Conservation (phyloP, 1,140 invertebrate species). For the Hydropsyche tenuis region DNA sequence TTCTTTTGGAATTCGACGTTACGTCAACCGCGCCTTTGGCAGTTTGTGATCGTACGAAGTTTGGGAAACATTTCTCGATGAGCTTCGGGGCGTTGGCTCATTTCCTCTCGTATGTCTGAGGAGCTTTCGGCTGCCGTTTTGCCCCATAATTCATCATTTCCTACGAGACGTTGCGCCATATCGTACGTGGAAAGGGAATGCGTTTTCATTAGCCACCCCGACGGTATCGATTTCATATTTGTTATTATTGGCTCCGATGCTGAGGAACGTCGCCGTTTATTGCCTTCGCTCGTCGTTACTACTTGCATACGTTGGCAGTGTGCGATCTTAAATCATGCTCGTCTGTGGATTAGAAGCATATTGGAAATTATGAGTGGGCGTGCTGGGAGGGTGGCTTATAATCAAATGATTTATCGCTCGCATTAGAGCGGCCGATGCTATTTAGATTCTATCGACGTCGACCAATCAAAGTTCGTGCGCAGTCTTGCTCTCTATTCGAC, state of each 20-base stretch:
- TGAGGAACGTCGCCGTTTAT: slow-evolving; percentile 9
- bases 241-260: background rate
- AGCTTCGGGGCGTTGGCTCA: slow-evolving; percentile 22
- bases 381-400: slow-evolving; percentile 1
- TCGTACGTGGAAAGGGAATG: slow-evolving; percentile 35
- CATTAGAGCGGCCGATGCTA: background rate
- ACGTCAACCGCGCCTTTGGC: no score
- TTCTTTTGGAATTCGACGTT: no score
- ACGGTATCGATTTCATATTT: slow-evolving; percentile 34
- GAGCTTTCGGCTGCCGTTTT: slow-evolving; percentile 1
- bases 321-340: slow-evolving; percentile 12
- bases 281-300: background rate
- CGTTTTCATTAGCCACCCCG: slow-evolving; percentile 36
- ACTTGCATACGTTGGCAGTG: background rate
- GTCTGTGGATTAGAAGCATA: slow-evolving; percentile 22
- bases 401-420: slow-evolving; percentile 18
- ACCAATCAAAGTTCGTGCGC: no score
- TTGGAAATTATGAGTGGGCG: slow-evolving; percentile 14
- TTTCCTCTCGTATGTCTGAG: slow-evolving; percentile 20
- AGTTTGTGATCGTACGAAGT: background rate
- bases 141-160: slow-evolving; percentile 43
- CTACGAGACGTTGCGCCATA: slow-evolving; percentile 27
- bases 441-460: no score
- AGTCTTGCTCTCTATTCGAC: no score
- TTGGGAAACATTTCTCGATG: background rate